These are phyloP conservation scores for Cryptotis parvus DNA, from an alignment of 2,113 vertebrate genomes.

Conservation along the genomic window DNA sequence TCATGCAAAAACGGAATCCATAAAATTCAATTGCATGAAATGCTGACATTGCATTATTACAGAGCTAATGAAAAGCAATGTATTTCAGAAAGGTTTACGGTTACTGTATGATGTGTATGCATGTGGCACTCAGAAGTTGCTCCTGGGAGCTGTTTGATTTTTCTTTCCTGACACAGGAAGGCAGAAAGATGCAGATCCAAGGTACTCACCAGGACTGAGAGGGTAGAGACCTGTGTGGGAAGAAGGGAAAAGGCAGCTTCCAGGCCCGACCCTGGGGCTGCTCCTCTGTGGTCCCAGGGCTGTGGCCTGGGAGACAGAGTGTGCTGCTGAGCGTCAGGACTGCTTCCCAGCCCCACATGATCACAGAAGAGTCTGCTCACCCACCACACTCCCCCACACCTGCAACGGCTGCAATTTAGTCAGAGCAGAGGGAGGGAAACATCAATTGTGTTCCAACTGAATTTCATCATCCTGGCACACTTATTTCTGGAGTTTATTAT, in stretches of 20 bases:
- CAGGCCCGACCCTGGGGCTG: neutral
- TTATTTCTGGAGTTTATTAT: neutral
- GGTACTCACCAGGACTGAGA: neutral
- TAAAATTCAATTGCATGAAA: conserved; percentile 19
- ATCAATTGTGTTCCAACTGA: neutral
- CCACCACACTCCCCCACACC: no score
- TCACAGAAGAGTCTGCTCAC: no score
- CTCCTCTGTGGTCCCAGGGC: neutral
- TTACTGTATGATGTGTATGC: neutral
- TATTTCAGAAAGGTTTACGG: conserved; percentile 43
- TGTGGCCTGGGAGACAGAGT: neutral
- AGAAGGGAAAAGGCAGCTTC: neutral
- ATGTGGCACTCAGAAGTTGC: neutral
- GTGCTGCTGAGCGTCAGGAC: neutral
- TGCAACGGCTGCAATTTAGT: neutral
- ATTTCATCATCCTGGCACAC: neutral
- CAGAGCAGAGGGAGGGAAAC: neutral
- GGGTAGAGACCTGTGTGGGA: no score
- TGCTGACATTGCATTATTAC: conserved; percentile 18
- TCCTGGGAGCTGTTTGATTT: neutral
- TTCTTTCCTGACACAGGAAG: conserved; percentile 3
- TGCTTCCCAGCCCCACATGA: neutral
- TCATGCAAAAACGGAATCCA: neutral
- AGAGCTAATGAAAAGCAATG: conserved; percentile 22
- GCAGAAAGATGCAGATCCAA: neutral